Evolutionary conservation across 2,797 vertebrate genomes (phyloP).

Genomic region (Enteromius radiatus): DNA sequence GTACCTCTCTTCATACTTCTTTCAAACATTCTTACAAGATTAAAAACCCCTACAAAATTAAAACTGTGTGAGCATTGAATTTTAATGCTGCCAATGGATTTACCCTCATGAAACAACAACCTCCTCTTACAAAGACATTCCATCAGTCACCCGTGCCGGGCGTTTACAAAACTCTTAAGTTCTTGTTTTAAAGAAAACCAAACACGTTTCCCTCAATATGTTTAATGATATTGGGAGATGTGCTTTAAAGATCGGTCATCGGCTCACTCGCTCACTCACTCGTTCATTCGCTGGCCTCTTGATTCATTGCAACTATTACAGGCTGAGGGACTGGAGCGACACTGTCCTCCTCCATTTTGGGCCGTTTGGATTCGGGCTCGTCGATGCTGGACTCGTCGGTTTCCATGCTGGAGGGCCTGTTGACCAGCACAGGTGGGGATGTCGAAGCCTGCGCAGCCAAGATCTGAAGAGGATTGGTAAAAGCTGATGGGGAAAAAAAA

Average conservation of each 20-base stretch:
- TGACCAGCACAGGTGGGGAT: conserved; percentile 90
- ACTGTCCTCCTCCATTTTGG: conserved; percentile 84
- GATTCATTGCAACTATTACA: conserved; percentile 79
- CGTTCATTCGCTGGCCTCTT: conserved; percentile 62
- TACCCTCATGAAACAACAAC: conserved; percentile 42
- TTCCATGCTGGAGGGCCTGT: conserved; percentile 76
- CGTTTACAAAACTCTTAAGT: conserved; percentile 51
- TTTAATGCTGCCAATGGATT: conserved; percentile 59
- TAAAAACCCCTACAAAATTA: conserved; percentile 51
- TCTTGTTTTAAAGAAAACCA: conserved; percentile 49
- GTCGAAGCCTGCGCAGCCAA: conserved; percentile 96
- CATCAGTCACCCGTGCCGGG: conserved; percentile 45
- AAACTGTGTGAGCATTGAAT: conserved; percentile 52
- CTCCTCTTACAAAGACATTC: conserved; percentile 46
- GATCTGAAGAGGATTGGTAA: conserved; percentile 94
- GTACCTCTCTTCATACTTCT: conserved; percentile 46
- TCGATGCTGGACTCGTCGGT: conserved; percentile 71
- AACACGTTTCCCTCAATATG: conserved; percentile 67
- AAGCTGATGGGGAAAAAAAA: conserved; percentile 74
- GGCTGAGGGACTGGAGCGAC: conserved; percentile 75
- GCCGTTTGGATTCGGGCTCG: conserved; percentile 88
- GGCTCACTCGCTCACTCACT: conserved; percentile 54
- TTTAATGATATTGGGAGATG: conserved; percentile 59
- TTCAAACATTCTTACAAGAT: conserved; percentile 45
- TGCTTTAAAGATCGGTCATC: conserved; percentile 71